These are phyloP conservation scores for Dryococelus australis DNA, from an alignment of 2,888 invertebrate species.

Conservation along the genomic window DNA sequence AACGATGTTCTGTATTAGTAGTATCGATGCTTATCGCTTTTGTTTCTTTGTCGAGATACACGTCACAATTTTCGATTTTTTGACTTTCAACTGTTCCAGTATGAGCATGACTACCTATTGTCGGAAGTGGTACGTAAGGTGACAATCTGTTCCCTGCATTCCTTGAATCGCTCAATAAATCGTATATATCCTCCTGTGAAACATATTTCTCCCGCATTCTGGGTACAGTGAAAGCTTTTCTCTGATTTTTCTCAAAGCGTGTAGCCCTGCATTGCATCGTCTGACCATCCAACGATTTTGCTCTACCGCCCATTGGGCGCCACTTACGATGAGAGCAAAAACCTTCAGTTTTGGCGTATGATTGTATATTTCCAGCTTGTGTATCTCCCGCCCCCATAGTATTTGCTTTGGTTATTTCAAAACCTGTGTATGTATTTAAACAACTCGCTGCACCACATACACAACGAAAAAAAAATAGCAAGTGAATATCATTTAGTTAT, in stretches of 20 bases:
- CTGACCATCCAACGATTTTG: not conserved
- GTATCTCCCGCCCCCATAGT: not conserved
- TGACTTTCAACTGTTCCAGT: not conserved
- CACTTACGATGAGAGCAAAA: not conserved
- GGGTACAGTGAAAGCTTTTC: not conserved
- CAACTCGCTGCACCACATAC: too few species aligned
- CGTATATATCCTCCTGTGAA: not conserved
- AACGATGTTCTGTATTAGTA: not conserved
- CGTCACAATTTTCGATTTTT: too few species aligned
- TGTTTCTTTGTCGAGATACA: not conserved
- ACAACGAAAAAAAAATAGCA: too few species aligned
- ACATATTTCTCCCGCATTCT: not conserved
- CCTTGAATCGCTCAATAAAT: not conserved
- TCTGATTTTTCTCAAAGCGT: not conserved
- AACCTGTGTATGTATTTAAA: too few species aligned
- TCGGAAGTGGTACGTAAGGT: constrained; percentile 30
- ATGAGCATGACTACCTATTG: constrained; percentile 19
- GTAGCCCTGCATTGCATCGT: not conserved
- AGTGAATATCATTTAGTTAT: too few species aligned
- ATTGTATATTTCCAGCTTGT: not conserved
- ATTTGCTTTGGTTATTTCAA: not conserved
- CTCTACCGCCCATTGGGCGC: not conserved
- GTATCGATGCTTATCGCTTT: not conserved
- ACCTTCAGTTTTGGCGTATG: not conserved
- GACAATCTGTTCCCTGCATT: constrained; percentile 23